Conservation (phyloP, 2,888 invertebrate species). For the Oscheius myriophilus region DNA sequence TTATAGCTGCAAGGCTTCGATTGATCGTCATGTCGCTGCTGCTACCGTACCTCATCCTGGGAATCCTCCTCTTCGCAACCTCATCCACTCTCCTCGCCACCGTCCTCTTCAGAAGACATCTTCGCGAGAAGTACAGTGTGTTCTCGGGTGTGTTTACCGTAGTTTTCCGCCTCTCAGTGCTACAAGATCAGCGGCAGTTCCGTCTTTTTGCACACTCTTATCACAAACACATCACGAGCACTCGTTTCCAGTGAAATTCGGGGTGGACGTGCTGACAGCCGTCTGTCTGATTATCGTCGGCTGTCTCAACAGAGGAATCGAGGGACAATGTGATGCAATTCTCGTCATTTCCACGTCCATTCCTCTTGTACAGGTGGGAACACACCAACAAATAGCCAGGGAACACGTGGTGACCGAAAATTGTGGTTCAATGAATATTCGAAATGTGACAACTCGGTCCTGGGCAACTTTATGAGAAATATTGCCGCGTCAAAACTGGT, state of each 20-base stretch:
- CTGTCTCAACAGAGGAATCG: conserved; percentile 35
- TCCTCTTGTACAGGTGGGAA: conserved; percentile 46
- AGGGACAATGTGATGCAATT: conserved; percentile 41
- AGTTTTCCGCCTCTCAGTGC: not conserved
- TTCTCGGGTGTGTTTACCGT: conserved; percentile 38
- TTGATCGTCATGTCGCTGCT: conserved; percentile 26
- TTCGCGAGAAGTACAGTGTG: conserved; percentile 46
- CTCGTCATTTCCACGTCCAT: conserved; percentile 47
- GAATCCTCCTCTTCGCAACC: conserved; percentile 32
- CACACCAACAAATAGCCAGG: no score
- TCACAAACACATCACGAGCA: no score
- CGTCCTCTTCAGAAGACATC: conserved; percentile 29
- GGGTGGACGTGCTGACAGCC: conserved; percentile 45
- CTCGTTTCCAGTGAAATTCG: conserved; percentile 47
- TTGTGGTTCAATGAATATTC: no score
- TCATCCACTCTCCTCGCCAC: conserved; percentile 39
- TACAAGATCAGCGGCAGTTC: not conserved
- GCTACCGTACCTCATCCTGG: conserved; percentile 38
- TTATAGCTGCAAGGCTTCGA: conserved; percentile 22
- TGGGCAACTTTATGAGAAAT: no score
- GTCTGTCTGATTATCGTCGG: conserved; percentile 39
- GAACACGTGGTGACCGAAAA: no score
- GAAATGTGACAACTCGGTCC: no score
- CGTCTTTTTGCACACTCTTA: not conserved
- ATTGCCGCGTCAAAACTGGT: no score